Conservation (phyloP, 2,797 vertebrate species). For the Mastacembelus armatus region DNA sequence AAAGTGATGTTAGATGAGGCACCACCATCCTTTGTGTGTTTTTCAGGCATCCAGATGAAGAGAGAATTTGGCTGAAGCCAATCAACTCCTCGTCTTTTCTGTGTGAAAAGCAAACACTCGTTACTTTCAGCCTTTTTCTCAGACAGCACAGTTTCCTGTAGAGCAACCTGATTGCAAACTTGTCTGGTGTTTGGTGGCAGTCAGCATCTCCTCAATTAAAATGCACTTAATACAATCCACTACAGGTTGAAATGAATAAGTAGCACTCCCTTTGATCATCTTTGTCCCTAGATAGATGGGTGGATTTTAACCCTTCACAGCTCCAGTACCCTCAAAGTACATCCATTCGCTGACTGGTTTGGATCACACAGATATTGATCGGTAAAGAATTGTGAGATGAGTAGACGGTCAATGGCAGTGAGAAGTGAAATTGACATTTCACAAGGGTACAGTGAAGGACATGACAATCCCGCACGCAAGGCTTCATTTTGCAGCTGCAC, state of each 20-base stretch:
- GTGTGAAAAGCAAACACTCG: slow-evolving; percentile 30
- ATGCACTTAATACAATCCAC: slow-evolving; percentile 63
- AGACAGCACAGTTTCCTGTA: neutral
- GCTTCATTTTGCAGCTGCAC: slow-evolving; percentile 19
- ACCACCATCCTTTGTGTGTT: slow-evolving; percentile 18
- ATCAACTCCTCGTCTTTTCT: slow-evolving; percentile 13
- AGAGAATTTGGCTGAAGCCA: slow-evolving; percentile 27
- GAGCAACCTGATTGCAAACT: slow-evolving; percentile 36
- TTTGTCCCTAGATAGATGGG: slow-evolving; percentile 41
- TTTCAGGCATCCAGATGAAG: slow-evolving; percentile 31
- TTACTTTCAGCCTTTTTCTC: slow-evolving; percentile 30
- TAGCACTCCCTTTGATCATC: slow-evolving; percentile 61
- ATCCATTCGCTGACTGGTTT: slow-evolving; percentile 25
- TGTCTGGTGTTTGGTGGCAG: slow-evolving; percentile 52
- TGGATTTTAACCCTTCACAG: slow-evolving; percentile 53
- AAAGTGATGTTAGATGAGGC: slow-evolving; percentile 26
- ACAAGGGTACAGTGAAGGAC: slow-evolving; percentile 37
- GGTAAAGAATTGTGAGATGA: slow-evolving; percentile 30
- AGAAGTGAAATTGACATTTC: slow-evolving; percentile 52
- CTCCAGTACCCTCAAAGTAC: slow-evolving; percentile 5
- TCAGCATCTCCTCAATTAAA: slow-evolving; percentile 65
- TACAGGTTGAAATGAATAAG: slow-evolving; percentile 57
- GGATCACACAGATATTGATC: slow-evolving; percentile 56
- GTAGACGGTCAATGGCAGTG: slow-evolving; percentile 18
- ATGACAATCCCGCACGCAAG: neutral